Evolutionary conservation across 30 jellyfish, hydroid and myxozoan species (phyloP).

Genomic region (Cassiopea andromeda): DNA sequence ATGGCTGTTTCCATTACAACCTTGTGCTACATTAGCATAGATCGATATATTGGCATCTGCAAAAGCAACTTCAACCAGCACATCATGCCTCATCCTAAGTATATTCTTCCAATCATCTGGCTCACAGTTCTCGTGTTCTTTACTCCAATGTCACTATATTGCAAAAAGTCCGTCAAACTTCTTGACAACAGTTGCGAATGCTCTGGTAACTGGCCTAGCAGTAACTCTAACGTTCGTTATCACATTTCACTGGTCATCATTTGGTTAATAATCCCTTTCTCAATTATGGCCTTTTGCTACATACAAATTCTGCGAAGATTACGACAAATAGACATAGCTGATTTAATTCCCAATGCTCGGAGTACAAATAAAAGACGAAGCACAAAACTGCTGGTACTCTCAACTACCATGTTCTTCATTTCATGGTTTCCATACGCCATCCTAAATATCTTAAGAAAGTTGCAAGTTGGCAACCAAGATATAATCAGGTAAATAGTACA

Average conservation of each 20-base stretch:
- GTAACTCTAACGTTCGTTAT: not conserved
- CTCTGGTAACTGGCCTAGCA: constrained; percentile 20
- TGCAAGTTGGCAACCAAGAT: constrained; percentile 7
- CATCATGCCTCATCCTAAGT: not conserved
- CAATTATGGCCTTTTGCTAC: constrained; percentile 15
- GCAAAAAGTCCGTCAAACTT: not conserved
- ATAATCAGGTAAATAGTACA: constrained; percentile 18
- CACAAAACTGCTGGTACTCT: constrained; percentile 10
- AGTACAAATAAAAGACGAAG: constrained; percentile 5
- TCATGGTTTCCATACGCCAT: constrained; percentile 18
- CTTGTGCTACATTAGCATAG: constrained; percentile 25
- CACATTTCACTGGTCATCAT: not conserved
- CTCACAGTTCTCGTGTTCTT: not conserved
- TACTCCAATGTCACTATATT: not conserved
- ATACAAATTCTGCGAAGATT: constrained; percentile 1
- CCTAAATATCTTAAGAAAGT: constrained; percentile 7
- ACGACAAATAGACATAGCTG: not conserved
- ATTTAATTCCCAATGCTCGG: constrained; percentile 12
- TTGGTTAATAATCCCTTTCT: constrained; percentile 7
- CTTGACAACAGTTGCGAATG: constrained; percentile 29
- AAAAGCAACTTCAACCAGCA: not conserved
- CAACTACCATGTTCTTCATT: constrained; percentile 25
- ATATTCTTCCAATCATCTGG: constrained; percentile 14
- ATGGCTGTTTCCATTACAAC: constrained; percentile 13
- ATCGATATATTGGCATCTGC: constrained; percentile 41